These are phyloP conservation scores for Gymnocheta viridis DNA, from an alignment of 2,888 invertebrate species.

Conservation along the genomic window DNA sequence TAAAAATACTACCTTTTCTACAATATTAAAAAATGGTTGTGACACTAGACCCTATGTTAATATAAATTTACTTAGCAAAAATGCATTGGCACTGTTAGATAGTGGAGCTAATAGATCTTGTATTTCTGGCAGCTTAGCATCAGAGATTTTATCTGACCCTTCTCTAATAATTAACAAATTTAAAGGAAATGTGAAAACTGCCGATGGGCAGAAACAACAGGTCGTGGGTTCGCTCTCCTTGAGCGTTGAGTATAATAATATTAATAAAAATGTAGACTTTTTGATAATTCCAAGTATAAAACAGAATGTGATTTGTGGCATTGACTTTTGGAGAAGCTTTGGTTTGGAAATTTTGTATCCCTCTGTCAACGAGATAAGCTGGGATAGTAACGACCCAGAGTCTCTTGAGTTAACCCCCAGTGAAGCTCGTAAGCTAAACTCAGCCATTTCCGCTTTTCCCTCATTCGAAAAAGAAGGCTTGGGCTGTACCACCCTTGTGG, in stretches of 20 bases:
- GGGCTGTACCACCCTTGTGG: too few relatives aligned
- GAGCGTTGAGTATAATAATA: background rate
- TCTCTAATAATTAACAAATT: background rate
- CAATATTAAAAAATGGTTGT: background rate
- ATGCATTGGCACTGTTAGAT: background rate
- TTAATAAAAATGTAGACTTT: background rate
- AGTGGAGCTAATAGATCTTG: conserved; percentile 22
- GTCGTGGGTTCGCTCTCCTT: background rate
- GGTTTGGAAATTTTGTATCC: background rate
- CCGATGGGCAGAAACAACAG: background rate
- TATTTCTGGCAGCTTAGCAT: background rate
- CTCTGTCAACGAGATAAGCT: background rate
- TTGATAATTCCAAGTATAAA: background rate
- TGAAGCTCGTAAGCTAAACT: background rate
- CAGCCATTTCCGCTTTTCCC: background rate
- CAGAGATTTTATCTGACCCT: background rate
- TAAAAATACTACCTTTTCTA: background rate
- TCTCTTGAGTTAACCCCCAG: background rate
- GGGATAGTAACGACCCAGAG: background rate
- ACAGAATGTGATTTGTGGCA: conserved; percentile 13
- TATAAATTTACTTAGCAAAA: background rate
- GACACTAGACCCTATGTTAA: too few relatives aligned
- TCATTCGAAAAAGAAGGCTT: too few relatives aligned
- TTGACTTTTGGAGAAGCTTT: conserved; percentile 15
- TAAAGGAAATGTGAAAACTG: conserved; percentile 1